A percentile compares a stretch with the other conserved stretches of the same genome.
Conservation (phyloP, 2,113 vertebrate species). For the Candoia aspera region DNA sequence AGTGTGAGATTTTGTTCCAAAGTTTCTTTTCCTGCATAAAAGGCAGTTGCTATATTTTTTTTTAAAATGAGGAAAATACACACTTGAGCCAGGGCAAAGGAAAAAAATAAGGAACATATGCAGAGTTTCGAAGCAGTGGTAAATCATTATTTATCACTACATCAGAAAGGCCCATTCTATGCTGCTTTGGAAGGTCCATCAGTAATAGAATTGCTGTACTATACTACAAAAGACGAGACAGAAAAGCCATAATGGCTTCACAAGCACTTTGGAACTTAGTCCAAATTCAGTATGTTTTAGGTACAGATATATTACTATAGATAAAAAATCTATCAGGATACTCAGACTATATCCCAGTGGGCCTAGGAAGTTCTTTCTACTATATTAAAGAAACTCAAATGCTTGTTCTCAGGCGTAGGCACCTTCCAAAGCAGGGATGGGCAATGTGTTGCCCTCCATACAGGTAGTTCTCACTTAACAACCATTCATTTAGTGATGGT, state of each 20-base stretch:
- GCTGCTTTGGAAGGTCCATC: not conserved
- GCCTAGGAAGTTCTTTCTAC: not conserved
- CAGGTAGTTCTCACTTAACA: no score
- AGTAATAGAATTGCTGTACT: not conserved
- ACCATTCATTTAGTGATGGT: no score
- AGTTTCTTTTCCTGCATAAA: not conserved
- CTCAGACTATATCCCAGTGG: not conserved
- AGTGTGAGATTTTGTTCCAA: not conserved
- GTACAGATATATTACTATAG: not conserved
- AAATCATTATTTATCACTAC: not conserved
- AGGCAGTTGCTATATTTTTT: not conserved
- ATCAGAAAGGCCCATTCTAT: not conserved
- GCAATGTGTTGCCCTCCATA: not conserved
- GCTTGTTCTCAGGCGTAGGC: not conserved
- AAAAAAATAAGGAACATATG: not conserved
- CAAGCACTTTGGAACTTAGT: not conserved
- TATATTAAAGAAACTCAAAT: not conserved
- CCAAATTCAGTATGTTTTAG: not conserved
- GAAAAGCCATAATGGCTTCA: not conserved
- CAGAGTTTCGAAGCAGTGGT: not conserved
- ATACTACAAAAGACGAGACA: not conserved
- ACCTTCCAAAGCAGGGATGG: not conserved
- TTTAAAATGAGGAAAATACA: not conserved
- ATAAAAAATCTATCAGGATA: not conserved
- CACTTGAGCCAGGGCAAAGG: not conserved